These are phyloP conservation scores for Meteorus sp. DNA, from an alignment of 1,140 invertebrate species.

Conservation along the genomic window DNA sequence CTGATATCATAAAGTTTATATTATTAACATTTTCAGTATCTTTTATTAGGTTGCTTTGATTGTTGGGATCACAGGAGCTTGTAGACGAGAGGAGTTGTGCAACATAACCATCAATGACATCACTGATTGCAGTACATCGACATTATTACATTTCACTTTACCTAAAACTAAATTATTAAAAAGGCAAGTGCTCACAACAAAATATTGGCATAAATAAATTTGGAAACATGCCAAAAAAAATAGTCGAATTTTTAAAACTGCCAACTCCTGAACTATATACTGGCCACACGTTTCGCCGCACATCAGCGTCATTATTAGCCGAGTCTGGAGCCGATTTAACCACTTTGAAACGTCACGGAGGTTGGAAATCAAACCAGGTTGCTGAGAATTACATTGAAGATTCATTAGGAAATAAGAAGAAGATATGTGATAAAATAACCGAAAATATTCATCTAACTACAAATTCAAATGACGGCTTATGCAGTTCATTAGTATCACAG, in stretches of 20 bases:
- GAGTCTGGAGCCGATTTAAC: slow-evolving; percentile 3
- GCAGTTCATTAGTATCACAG: no score
- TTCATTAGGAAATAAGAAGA: neutral
- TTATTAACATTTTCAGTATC: neutral
- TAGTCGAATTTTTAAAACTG: slow-evolving; percentile 1
- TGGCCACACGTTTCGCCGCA: slow-evolving; percentile 12
- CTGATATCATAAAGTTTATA: neutral
- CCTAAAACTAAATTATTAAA: neutral
- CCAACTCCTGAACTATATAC: neutral
- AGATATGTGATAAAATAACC: slow-evolving; percentile 8
- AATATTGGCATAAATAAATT: slow-evolving; percentile 8
- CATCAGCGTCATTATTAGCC: neutral
- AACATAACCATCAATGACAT: neutral
- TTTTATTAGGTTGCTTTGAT: neutral
- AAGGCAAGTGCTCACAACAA: slow-evolving; percentile 6
- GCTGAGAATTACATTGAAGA: slow-evolving; percentile 12
- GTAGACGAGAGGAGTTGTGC: neutral
- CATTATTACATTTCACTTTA: neutral
- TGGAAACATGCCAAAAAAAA: neutral
- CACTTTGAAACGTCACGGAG: neutral
- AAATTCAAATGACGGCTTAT: no score
- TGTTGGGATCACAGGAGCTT: neutral
- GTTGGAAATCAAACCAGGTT: neutral
- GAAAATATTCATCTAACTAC: no score
- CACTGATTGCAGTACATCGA: no score